Percentiles rank a stretch among this genome's conserved stretches.
phyloP scores from a whole-genome alignment of 2,797 vertebrate species.

The Adrianichthys oophorus region DNA sequence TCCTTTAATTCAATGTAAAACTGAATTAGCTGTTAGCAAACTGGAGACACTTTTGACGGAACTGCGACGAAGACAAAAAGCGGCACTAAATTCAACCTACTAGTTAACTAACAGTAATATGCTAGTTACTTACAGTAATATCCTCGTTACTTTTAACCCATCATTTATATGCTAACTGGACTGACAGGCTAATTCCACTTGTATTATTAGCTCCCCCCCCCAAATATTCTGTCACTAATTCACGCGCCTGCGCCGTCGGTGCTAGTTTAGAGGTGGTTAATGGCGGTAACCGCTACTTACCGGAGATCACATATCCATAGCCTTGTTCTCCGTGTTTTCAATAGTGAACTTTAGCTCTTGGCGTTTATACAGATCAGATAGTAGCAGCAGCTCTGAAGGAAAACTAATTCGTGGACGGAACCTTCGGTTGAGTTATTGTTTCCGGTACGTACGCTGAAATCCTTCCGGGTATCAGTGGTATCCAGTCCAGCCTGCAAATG shows the following conservation, averaged over 20 bases:
- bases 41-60: rapidly evolving
- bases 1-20: not conserved
- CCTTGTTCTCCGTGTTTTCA: not conserved
- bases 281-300: too few species aligned
- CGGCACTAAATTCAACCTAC: not conserved
- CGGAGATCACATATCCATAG: constrained; percentile 6
- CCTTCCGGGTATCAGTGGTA: too few species aligned
- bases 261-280: too few species aligned
- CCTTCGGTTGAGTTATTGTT: constrained; percentile 4
- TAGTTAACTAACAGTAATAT: not conserved
- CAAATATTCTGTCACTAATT: not conserved
- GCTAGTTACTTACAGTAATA: not conserved
- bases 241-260: too few species aligned
- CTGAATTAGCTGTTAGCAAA: not conserved
- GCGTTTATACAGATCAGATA: too few species aligned
- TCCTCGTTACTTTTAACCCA: not conserved
- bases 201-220: constrained; percentile 3
- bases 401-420: constrained; percentile 33
- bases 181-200: not conserved
- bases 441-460: not conserved
- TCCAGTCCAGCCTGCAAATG: constrained; percentile 22
- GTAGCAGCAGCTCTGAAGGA: too few species aligned
- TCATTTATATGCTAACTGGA: not conserved
- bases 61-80: not conserved
- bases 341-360: too few species aligned